Base-by-base conservation (phyloP, 2,797 vertebrate genomes). In the Acrossocheilus wenchowensis region DNA sequence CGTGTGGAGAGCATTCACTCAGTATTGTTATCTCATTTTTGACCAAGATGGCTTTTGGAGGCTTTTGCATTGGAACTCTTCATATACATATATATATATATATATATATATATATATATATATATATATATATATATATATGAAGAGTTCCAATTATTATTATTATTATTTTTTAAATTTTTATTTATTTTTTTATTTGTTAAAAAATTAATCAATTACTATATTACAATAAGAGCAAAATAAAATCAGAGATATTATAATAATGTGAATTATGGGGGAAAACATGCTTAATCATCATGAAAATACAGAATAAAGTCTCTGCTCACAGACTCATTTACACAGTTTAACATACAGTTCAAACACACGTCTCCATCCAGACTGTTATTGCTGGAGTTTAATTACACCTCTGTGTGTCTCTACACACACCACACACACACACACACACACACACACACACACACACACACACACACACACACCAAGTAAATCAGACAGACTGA, bases 361-460 rank as follows among this genome's bases (percentile, higher is more conserved):
- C 26, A 36, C 26, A 2, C 1, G 2, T 41, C 52, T 60, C 6
- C 34, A 60, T 41, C 52, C 75, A 78, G 75, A 60, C 52, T 78
- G 34, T 60, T 75, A 7, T 74, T 78, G 5, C 6, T 66, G 64
- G 52, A 9, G 77, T 78, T 78, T 60, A 60, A 78, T 41, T 60
- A 43, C 12, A 78, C 52, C 48, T 74, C 19, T 45, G 72, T 17
- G 17, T 54, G 21, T 75, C 30, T 15, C 23, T 34, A 4, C 75
- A 78, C 39, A 57, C 34, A 57, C 12, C 12, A 26, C 57, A 62
- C 57, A 60, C 8, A 4, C 23, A 60, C 21, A 10, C 54, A 57
- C 73, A 34, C 4, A 45, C 21, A 26, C 14, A 4, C 72, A 57
- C 11, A 60, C 57, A 26, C 57, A 62, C 57, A 60, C 8, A 4